Percentiles rank a stretch among this genome's conserved stretches.
Conservation (phyloP, 2,888 invertebrate genomes). For the Octodonta nipae region DNA sequence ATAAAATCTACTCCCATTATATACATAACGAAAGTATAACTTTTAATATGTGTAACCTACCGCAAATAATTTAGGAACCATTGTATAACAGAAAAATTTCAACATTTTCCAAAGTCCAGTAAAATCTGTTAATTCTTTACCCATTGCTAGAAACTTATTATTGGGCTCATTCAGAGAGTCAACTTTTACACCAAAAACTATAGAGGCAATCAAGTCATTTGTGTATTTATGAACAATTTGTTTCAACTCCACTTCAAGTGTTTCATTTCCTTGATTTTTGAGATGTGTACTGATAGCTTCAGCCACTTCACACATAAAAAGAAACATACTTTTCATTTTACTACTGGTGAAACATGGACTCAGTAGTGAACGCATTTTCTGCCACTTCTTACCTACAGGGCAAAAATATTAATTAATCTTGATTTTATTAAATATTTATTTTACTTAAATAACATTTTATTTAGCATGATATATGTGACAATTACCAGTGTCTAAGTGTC, state of each 20-base stretch:
- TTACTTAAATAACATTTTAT: too few relatives aligned
- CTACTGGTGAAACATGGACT: slow-evolving; percentile 45
- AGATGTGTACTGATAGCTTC: not conserved
- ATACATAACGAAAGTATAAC: too few relatives aligned
- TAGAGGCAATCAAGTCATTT: not conserved
- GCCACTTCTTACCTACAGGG: slow-evolving; percentile 13
- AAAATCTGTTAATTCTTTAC: too few relatives aligned
- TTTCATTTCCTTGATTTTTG: not conserved
- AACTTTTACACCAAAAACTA: not conserved
- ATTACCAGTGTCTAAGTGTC: too few relatives aligned
- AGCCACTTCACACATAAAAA: not conserved
- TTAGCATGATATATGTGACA: too few relatives aligned
- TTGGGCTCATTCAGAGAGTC: not conserved
- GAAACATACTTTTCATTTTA: slow-evolving; percentile 41
- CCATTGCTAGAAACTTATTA: not conserved
- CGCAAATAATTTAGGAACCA: too few relatives aligned
- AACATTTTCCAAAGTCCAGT: too few relatives aligned
- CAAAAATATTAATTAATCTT: too few relatives aligned
- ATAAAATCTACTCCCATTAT: too few relatives aligned
- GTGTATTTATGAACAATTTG: not conserved
- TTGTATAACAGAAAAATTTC: too few relatives aligned
- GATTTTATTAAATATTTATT: too few relatives aligned
- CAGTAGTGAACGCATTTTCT: slow-evolving; percentile 38
- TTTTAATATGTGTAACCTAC: too few relatives aligned
- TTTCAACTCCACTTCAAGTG: not conserved